Conservation (phyloP, 2,888 invertebrate genomes). For the Phaedon cochleariae region DNA sequence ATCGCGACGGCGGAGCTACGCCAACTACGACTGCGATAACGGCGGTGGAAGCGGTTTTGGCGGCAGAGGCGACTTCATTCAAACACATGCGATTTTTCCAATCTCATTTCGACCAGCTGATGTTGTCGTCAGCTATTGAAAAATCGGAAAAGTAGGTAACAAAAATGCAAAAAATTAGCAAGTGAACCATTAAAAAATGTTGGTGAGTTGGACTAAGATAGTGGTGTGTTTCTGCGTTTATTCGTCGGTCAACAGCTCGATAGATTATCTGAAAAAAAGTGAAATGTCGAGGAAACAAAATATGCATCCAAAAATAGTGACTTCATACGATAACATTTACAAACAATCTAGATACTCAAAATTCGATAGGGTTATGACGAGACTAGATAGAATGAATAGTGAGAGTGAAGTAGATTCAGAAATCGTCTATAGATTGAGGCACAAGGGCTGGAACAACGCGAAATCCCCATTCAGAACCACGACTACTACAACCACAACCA, state of each 20-base stretch:
- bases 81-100: too few species aligned
- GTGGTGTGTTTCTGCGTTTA: conserved; percentile 34
- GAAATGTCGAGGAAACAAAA: conserved; percentile 19
- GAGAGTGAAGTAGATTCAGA: conserved; percentile 8
- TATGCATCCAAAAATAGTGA: conserved; percentile 1
- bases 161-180: not conserved
- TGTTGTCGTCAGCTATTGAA: too few species aligned
- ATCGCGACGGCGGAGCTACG: too few species aligned
- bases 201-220: not conserved
- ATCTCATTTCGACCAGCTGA: too few species aligned
- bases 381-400: conserved; percentile 41
- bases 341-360: conserved; percentile 46
- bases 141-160: not conserved
- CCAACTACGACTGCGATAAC: too few species aligned
- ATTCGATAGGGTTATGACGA: conserved; percentile 45
- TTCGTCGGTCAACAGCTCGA: conserved; percentile 22
- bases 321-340: conserved; percentile 19
- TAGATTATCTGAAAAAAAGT: conserved; percentile 24
- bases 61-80: too few species aligned
- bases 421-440: conserved; percentile 28
- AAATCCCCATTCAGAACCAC: conserved; percentile 22
- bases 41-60: too few species aligned
- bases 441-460: conserved; percentile 31
- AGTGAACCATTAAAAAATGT: conserved; percentile 8
- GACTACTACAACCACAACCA: conserved; percentile 37